Evolutionary conservation across 2,797 vertebrate species (phyloP).

Genomic region (Notolabrus celidotus): DNA sequence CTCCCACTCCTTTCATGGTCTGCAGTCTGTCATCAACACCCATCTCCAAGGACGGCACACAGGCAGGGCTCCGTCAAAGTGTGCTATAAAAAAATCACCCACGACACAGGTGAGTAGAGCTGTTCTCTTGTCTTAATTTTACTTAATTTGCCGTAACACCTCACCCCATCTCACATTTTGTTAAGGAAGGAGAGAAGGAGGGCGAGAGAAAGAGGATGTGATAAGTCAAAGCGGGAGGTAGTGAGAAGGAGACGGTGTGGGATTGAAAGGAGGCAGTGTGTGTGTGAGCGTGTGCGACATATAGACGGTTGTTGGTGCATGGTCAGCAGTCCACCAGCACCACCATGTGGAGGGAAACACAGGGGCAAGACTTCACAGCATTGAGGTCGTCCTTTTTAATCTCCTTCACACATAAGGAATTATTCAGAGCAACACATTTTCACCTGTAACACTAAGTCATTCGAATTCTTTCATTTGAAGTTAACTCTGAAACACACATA

Average conservation of each 20-base stretch:
- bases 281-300: conserved; percentile 35
- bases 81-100: conserved; percentile 75
- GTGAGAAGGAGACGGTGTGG: conserved; percentile 56
- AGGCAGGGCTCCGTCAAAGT: conserved; percentile 77
- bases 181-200: conserved; percentile 60
- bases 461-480: neutral
- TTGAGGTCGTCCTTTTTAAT: conserved; percentile 20
- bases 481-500: conserved; percentile 2
- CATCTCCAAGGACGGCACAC: conserved; percentile 73
- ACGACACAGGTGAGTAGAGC: conserved; percentile 86
- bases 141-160: conserved; percentile 85
- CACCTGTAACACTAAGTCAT: conserved; percentile 10
- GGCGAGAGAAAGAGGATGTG: conserved; percentile 57
- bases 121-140: conserved; percentile 86
- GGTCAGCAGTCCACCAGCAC: conserved; percentile 81
- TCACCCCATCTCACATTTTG: conserved; percentile 83
- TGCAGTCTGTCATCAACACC: conserved; percentile 78
- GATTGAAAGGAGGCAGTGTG: conserved; percentile 55
- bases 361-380: conserved; percentile 5
- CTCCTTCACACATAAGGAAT: conserved; percentile 22
- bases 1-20: conserved; percentile 80
- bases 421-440: conserved; percentile 8
- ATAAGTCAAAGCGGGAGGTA: conserved; percentile 68
- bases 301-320: conserved; percentile 34
- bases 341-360: conserved; percentile 80